Percentiles rank a stretch among this genome's conserved stretches.
These are phyloP conservation scores for Catocala nupta DNA, from an alignment of 2,888 invertebrate species.

Conservation along the genomic window DNA sequence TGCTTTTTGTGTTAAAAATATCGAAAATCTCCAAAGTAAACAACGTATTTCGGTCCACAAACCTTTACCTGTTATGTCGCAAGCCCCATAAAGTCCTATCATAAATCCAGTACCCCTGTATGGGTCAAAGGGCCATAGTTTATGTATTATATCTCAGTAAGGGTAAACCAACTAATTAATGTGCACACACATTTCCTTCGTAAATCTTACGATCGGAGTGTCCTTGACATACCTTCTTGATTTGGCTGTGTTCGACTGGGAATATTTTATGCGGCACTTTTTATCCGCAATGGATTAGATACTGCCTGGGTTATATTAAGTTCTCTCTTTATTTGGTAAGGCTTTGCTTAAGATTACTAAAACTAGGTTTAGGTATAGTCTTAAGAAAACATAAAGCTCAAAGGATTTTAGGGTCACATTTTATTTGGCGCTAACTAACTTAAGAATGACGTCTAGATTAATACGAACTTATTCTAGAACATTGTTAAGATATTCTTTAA, in stretches of 20 bases:
- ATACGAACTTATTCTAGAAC: background rate
- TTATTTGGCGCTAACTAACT: background rate
- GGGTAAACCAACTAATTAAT: conserved; percentile 46
- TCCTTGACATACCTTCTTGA: too few relatives aligned
- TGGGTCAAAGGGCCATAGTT: conserved; percentile 46
- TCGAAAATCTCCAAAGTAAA: conserved; percentile 3
- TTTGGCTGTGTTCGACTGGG: too few relatives aligned
- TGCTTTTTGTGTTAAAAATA: background rate
- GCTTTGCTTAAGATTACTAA: background rate
- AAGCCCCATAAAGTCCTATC: conserved; percentile 41
- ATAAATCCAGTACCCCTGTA: conserved; percentile 40
- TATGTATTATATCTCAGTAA: conserved; percentile 37
- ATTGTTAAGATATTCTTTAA: background rate
- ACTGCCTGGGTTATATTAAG: background rate
- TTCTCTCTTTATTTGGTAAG: background rate
- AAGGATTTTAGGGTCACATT: background rate
- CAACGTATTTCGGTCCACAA: conserved; percentile 18
- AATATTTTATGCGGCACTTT: too few relatives aligned
- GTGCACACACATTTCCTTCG: conserved; percentile 31
- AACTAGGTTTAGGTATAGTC: background rate
- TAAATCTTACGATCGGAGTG: conserved; percentile 27
- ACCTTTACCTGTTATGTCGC: conserved; percentile 27
- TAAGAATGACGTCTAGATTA: background rate
- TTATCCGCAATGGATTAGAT: background rate
- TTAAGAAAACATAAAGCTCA: background rate